A percentile compares a stretch with the other conserved stretches of the same genome.
phyloP scores from a whole-genome alignment of 1,140 invertebrate species.

The Microplitis demolitor region DNA sequence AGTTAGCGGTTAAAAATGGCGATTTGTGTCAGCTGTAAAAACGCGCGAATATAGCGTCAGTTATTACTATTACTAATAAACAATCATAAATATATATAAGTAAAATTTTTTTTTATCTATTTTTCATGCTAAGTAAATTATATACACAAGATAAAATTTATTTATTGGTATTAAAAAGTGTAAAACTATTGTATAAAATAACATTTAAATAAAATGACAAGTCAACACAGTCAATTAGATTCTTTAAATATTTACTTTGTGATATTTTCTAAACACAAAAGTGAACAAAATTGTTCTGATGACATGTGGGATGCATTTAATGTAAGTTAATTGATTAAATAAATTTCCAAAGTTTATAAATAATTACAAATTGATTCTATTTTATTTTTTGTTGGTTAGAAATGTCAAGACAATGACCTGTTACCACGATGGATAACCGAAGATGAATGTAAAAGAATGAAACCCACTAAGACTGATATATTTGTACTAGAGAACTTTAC shows the following conservation, averaged over 20 bases:
- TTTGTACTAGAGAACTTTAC: slow-evolving; percentile 76
- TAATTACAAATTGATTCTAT: not conserved
- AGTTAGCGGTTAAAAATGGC: no score
- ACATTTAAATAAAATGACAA: slow-evolving; percentile 25
- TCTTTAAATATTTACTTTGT: slow-evolving; percentile 55
- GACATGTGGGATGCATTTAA: slow-evolving; percentile 59
- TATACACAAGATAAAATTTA: not conserved
- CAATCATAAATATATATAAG: no score
- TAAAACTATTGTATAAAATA: not conserved
- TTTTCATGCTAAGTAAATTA: not conserved
- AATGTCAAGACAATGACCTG: slow-evolving; percentile 60
- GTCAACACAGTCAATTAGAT: slow-evolving; percentile 36
- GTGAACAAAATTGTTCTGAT: slow-evolving; percentile 50
- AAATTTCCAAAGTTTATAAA: slow-evolving; percentile 1
- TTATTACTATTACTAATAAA: not conserved
- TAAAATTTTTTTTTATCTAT: not conserved
- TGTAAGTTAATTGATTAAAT: slow-evolving; percentile 37
- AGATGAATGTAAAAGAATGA: slow-evolving; percentile 54
- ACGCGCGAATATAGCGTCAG: not conserved
- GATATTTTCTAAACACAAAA: slow-evolving; percentile 41
- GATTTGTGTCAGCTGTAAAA: not conserved
- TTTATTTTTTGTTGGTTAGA: slow-evolving; percentile 49
- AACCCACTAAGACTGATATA: slow-evolving; percentile 73
- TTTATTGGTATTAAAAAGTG: not conserved
- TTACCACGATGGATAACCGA: slow-evolving; percentile 62